These are phyloP conservation scores for Drosophila formosana DNA, from an alignment of 2,888 invertebrate species.

Conservation along the genomic window DNA sequence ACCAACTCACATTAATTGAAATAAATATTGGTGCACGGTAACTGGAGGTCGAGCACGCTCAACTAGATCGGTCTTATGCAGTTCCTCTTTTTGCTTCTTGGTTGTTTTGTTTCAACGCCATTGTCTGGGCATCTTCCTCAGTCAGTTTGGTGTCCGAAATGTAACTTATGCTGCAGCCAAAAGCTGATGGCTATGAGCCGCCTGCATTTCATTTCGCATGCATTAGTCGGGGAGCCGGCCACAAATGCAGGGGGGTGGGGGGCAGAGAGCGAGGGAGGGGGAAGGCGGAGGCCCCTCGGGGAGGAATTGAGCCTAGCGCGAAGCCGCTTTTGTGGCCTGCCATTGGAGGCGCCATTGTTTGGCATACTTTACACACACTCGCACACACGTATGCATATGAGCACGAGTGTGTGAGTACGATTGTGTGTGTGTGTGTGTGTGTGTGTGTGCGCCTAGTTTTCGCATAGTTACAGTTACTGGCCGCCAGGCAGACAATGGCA, in stretches of 20 bases:
- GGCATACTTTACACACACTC: constrained; percentile 63
- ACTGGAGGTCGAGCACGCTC: neutral
- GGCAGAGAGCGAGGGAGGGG: neutral
- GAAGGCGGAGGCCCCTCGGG: neutral
- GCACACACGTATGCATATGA: neutral
- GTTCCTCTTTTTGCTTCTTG: constrained; percentile 24
- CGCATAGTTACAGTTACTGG: constrained; percentile 72
- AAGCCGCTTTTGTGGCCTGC: constrained; percentile 55
- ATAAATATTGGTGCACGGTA: constrained; percentile 9
- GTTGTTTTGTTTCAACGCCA: constrained; percentile 44
- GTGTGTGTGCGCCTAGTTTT: constrained; percentile 60
- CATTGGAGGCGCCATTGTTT: constrained; percentile 77
- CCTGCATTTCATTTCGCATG: constrained; percentile 62
- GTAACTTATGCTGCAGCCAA: constrained; percentile 67
- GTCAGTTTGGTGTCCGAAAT: constrained; percentile 59
- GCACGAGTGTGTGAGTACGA: neutral
- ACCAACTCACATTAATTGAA: no score
- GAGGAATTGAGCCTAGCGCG: constrained; percentile 18
- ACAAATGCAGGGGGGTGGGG: neutral
- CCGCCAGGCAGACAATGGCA: constrained; percentile 71
- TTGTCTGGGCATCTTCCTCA: constrained; percentile 52
- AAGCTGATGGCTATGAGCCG: constrained; percentile 68
- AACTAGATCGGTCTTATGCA: constrained; percentile 7
- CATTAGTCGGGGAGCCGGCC: constrained; percentile 38
- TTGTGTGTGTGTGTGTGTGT: neutral